These are phyloP conservation scores for Pongo pygmaeus DNA, from an alignment of 2,113 vertebrate species.

Conservation along the genomic window DNA sequence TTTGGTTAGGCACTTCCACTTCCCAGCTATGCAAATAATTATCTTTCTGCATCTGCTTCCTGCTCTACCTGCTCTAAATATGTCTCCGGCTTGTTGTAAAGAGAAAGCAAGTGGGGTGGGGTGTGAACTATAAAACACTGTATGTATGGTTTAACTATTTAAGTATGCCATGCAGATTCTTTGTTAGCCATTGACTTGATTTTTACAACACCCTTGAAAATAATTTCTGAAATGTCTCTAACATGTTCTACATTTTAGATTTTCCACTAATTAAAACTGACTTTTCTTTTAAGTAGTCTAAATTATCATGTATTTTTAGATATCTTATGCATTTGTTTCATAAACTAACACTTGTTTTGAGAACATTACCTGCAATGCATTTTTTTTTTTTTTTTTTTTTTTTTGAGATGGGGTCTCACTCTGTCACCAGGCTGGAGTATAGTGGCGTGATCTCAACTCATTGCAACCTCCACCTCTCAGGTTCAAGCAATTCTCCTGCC, in stretches of 20 bases:
- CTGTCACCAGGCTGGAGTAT: no score
- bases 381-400: no score
- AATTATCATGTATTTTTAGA: neutral
- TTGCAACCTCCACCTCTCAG: no score
- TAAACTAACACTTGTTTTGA: neutral
- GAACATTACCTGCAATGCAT: neutral
- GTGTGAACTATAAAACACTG: neutral
- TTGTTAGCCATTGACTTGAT: neutral
- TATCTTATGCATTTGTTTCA: neutral
- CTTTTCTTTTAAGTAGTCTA: neutral
- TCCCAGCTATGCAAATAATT: constrained; percentile 38
- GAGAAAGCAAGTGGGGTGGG: neutral
- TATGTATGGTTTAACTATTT: neutral
- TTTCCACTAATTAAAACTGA: neutral
- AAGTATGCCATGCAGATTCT: neutral
- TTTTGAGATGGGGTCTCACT: no score
- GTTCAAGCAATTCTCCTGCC: no score
- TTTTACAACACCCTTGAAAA: constrained; percentile 8
- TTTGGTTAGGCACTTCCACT: neutral
- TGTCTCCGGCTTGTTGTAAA: neutral
- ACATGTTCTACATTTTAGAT: neutral
- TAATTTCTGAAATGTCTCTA: constrained; percentile 7
- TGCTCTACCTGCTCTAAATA: neutral
- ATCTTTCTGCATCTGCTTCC: constrained; percentile 30
- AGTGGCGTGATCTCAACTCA: no score